Evolutionary conservation across 2,113 vertebrate species (phyloP), one percentile per base, ranked within the genome.

Genomic region (Melanotaenia duboulayi): DNA sequence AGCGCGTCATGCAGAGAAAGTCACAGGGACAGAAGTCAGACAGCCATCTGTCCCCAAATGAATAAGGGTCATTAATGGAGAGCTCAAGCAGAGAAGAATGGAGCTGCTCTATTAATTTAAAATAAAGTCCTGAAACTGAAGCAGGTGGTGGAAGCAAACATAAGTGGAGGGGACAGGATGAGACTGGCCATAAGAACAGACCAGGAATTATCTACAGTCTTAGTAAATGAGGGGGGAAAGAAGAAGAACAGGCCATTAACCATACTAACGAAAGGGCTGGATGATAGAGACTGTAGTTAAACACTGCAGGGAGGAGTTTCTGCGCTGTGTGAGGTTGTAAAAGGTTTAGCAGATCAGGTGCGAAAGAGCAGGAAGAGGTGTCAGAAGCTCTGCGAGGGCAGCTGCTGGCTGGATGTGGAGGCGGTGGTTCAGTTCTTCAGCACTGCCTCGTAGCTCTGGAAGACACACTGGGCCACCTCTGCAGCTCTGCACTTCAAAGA

Each of bases 401-500:
- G 80, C 23, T 8, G 73, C 74, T 11, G 37, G 68, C 64, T 48
- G n/a, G 39, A 49, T 7, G 48, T 12, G 4, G 8, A 1, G 52
- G 11, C 2, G 25, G 50, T 39, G 57, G 28, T 68, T 98, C 90
- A 99, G 92, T 97, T 98, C 94, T 96, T 97, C 93, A 99, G 93
- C 84, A 97, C 94, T 6, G 95, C 91, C 87, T 99, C 97, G 0
- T 97, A 97, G 90, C 95, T 95, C 91, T 97, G 97, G 95, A 92
- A 96, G 68, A 99, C 76, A 8, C 94, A 96, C 90, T 95, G 97
- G 71, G 94, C 94, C 50, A 99, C 97, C 81, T 99, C 97, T 0
- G 96, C 93, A 0, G 97, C 97, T 82, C 97, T 94, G 87, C 97
- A 98, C 89, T 97, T 98, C 88, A 99, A 87, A 46, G 96, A 97